These are phyloP conservation scores for Melanerpes aurifrons DNA, from an alignment of 2,113 vertebrate species.

Conservation along the genomic window DNA sequence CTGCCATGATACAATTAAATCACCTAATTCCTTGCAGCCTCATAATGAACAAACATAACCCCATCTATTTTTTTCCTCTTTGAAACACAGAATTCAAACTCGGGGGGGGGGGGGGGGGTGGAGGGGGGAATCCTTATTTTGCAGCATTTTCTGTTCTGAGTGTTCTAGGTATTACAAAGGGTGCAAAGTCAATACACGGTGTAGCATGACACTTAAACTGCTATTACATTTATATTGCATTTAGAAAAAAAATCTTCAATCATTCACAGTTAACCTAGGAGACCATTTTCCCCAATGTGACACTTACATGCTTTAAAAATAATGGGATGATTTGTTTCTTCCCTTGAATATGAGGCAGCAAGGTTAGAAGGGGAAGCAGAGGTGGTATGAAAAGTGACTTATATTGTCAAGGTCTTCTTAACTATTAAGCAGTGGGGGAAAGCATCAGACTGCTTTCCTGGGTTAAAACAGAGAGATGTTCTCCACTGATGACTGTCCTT, in stretches of 20 bases:
- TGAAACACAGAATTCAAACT: slow-evolving; percentile 66
- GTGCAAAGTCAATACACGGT: slow-evolving; percentile 62
- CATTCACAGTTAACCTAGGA: slow-evolving; percentile 64
- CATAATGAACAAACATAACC: slow-evolving; percentile 47
- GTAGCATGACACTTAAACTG: slow-evolving; percentile 53
- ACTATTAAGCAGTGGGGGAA: slow-evolving; percentile 57
- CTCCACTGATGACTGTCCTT: slow-evolving; percentile 77
- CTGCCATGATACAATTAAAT: slow-evolving; percentile 63
- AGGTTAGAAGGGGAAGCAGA: slow-evolving; percentile 40
- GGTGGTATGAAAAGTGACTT: slow-evolving; percentile 57
- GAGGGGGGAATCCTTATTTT: background rate
- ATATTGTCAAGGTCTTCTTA: slow-evolving; percentile 70
- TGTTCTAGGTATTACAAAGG: slow-evolving; percentile 66
- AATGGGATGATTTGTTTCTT: slow-evolving; percentile 59
- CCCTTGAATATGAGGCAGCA: slow-evolving; percentile 35
- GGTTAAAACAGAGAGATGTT: slow-evolving; percentile 44
- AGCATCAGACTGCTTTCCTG: slow-evolving; percentile 74
- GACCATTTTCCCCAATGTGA: slow-evolving; percentile 53
- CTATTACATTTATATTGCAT: slow-evolving; percentile 61
- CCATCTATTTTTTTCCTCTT: slow-evolving; percentile 35
- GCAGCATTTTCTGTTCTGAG: slow-evolving; percentile 65
- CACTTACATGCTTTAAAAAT: slow-evolving; percentile 60
- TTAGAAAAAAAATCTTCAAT: slow-evolving; percentile 57
- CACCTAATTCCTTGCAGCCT: slow-evolving; percentile 58
- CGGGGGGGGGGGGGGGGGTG: too few relatives aligned